Evolutionary conservation across 2,888 invertebrate genomes (phyloP).

Genomic region (Synergus laeviventris): DNA sequence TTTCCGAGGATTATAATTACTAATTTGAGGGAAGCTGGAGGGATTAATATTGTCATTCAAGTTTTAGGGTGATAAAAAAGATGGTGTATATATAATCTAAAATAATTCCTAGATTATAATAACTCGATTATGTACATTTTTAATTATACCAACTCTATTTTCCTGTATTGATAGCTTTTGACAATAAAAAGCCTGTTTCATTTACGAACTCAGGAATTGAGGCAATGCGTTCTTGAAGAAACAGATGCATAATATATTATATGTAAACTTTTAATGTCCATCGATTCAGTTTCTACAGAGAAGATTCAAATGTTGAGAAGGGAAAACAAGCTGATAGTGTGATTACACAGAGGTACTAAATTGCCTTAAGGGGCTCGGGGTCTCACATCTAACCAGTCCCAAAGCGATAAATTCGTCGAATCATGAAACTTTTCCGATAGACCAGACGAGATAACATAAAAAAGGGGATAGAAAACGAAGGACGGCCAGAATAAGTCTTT

Average conservation of each 20-base stretch:
- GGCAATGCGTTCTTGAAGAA: conserved; percentile 25
- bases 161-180: too few relatives aligned
- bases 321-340: conserved; percentile 17
- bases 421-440: conserved; percentile 20
- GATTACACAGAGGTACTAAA: not conserved
- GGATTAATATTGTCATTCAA: not conserved
- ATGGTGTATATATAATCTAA: not conserved
- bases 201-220: not conserved
- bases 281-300: not conserved
- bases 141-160: too few relatives aligned
- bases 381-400: conserved; percentile 13
- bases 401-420: conserved; percentile 6
- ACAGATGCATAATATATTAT: too few relatives aligned
- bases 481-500: conserved; percentile 4
- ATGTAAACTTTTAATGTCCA: not conserved
- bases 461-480: not conserved
- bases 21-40: not conserved
- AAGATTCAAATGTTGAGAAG: conserved; percentile 18
- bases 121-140: too few relatives aligned
- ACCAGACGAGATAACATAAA: conserved; percentile 5
- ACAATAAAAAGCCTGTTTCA: not conserved
- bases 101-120: too few relatives aligned
- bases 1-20: not conserved
- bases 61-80: not conserved
- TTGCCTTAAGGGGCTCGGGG: not conserved